phyloP scores from a whole-genome alignment of 2,888 invertebrate species.

The Troides aeacus region DNA sequence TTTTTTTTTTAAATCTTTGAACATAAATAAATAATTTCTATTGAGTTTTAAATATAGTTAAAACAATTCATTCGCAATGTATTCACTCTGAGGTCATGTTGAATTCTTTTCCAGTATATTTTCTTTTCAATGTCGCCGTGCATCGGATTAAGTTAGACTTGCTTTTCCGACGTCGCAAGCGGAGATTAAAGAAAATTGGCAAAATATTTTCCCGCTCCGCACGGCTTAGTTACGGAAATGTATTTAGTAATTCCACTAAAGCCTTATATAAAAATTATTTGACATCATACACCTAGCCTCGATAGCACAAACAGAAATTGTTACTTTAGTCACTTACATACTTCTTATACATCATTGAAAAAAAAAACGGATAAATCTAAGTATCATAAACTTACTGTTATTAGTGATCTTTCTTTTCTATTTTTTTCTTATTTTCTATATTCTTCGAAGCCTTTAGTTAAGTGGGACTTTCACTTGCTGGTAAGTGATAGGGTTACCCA shows the following conservation, averaged over 20 bases:
- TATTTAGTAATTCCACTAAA: constrained; percentile 16
- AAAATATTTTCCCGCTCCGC: constrained; percentile 44
- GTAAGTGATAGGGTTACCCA: no score
- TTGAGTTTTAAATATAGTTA: background rate
- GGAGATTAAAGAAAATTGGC: constrained; percentile 51
- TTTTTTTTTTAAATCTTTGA: no score
- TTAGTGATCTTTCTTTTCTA: no score
- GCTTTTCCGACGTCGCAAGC: constrained; percentile 44
- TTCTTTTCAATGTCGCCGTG: constrained; percentile 46
- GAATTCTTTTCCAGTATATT: constrained; percentile 40
- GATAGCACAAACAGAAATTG: background rate
- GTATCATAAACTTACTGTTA: no score
- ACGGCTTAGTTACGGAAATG: constrained; percentile 26
- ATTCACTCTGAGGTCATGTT: background rate
- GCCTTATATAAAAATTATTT: constrained; percentile 14
- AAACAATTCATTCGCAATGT: background rate
- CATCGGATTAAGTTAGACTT: constrained; percentile 49
- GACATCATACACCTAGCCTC: constrained; percentile 3
- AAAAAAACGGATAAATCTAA: background rate
- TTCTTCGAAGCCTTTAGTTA: no score
- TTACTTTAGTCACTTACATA: background rate
- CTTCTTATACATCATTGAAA: background rate
- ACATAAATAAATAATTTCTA: background rate
- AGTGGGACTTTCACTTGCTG: no score
- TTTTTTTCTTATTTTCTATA: no score